A percentile compares a stretch with the other conserved stretches of the same genome.
Conservation (phyloP, 2,888 invertebrate genomes). For the Piscicola geometra region DNA sequence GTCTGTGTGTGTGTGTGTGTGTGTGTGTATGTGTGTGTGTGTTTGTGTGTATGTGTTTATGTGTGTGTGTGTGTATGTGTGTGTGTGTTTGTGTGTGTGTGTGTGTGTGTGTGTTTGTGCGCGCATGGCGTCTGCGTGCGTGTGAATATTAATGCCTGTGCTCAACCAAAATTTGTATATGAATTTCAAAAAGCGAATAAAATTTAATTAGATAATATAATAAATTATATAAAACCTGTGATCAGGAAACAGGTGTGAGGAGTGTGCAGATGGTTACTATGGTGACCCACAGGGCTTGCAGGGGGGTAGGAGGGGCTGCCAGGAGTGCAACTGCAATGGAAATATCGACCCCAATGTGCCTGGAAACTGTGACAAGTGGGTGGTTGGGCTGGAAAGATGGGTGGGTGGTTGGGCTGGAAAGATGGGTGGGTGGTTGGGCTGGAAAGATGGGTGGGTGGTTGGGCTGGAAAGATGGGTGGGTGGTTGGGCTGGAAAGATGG, state of each 20-base stretch:
- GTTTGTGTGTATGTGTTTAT: background rate
- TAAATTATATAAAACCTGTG: background rate
- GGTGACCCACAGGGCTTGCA: constrained; percentile 77
- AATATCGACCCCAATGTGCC: constrained; percentile 81
- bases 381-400: background rate
- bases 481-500: too few species aligned
- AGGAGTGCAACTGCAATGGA: constrained; percentile 59
- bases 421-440: too few species aligned
- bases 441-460: too few species aligned
- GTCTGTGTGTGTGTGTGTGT: background rate
- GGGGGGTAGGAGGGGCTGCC: constrained; percentile 56
- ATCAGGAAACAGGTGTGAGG: constrained; percentile 69
- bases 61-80: background rate
- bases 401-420: too few species aligned
- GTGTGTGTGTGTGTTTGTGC: too few species aligned
- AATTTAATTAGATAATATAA: background rate
- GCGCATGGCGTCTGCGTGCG: too few species aligned
- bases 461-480: too few species aligned
- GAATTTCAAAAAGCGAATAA: background rate
- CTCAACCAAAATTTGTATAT: too few species aligned
- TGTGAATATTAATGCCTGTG: too few species aligned
- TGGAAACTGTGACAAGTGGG: constrained; percentile 79
- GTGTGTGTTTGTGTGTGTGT: background rate
- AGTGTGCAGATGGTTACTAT: constrained; percentile 89
- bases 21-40: background rate